Evolutionary conservation across 2,113 vertebrate genomes (phyloP).

Genomic region (Pteropus alecto): DNA sequence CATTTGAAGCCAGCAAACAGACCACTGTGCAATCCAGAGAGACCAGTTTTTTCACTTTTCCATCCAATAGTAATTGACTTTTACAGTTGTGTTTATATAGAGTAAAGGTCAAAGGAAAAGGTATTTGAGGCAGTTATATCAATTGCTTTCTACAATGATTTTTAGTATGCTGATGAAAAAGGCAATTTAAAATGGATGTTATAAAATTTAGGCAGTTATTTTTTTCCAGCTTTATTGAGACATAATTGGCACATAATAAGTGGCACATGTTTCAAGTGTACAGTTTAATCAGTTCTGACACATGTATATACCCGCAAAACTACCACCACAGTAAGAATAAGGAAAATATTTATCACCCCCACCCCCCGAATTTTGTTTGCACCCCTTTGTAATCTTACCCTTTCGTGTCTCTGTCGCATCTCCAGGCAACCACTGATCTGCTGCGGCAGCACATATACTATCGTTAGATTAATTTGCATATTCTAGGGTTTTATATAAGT

Average conservation of each 20-base stretch:
- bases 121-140: constrained; percentile 28
- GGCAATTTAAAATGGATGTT: constrained; percentile 10
- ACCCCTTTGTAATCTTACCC: neutral
- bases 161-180: neutral
- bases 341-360: neutral
- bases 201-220: constrained; percentile 5
- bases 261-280: neutral
- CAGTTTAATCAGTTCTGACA: neutral
- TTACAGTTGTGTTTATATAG: constrained; percentile 64
- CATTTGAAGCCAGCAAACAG: constrained; percentile 52
- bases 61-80: constrained; percentile 67
- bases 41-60: constrained; percentile 75
- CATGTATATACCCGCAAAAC: neutral
- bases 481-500: neutral
- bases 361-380: neutral
- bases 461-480: neutral
- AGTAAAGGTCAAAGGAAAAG: constrained; percentile 70
- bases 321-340: neutral
- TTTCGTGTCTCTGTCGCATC: neutral
- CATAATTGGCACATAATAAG: constrained; percentile 14
- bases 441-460: neutral
- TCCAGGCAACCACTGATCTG: neutral
- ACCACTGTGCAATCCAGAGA: constrained; percentile 43
- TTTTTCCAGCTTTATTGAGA: constrained; percentile 14
- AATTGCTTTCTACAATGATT: constrained; percentile 37